Percentiles rank a stretch among this genome's conserved stretches.
Conservation (phyloP, 2,113 vertebrate genomes). For the Cebus imitator region DNA sequence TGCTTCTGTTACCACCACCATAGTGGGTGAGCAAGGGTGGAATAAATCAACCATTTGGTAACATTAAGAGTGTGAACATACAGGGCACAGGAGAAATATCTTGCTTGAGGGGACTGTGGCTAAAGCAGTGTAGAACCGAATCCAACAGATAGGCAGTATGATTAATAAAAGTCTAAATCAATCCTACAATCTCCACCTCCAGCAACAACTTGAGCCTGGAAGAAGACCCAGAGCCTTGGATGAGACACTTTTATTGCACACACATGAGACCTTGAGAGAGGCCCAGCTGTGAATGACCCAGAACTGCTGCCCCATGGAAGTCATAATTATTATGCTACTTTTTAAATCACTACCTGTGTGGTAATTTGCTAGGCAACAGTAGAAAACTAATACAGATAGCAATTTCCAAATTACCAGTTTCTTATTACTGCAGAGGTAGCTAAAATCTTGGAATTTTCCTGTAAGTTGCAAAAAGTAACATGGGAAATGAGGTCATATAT, state of each 20-base stretch:
- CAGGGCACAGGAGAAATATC: neutral
- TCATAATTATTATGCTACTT: neutral
- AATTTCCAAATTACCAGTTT: neutral
- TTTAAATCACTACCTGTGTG: neutral
- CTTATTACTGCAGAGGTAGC: neutral
- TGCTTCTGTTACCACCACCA: no score
- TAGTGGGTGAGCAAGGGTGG: neutral
- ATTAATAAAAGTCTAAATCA: neutral
- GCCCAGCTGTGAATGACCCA: neutral
- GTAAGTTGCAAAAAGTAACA: neutral
- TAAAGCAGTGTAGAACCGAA: neutral
- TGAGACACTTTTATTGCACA: neutral
- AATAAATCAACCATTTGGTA: neutral
- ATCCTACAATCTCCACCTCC: neutral
- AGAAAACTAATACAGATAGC: neutral
- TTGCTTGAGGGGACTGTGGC: neutral
- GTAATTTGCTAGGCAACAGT: neutral
- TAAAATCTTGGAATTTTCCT: neutral
- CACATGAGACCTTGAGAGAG: neutral
- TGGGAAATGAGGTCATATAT: neutral
- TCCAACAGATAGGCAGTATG: neutral
- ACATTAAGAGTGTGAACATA: neutral
- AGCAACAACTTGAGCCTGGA: neutral
- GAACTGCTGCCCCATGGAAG: neutral
- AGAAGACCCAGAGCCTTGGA: neutral